Conservation (phyloP, 2,888 invertebrate species). For the Diaperis boleti region DNA sequence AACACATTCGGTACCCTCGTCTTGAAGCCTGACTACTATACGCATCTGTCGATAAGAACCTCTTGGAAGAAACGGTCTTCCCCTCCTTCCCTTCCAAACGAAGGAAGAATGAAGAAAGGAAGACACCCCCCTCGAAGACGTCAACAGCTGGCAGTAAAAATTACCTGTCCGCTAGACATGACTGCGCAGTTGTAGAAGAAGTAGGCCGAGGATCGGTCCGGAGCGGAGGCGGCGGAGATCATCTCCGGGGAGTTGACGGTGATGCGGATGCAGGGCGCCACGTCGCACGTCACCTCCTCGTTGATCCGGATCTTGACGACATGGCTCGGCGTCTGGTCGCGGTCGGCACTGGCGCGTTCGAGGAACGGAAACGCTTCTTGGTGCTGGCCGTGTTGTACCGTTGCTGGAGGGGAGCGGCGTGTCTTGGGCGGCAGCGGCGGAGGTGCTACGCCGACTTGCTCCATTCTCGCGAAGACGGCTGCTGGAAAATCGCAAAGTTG, state of each 20-base stretch:
- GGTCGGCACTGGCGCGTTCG: constrained; percentile 56
- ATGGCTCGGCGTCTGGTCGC: constrained; percentile 67
- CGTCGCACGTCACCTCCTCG: constrained; percentile 65
- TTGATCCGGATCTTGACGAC: constrained; percentile 81
- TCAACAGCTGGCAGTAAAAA: no score
- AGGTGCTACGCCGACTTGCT: constrained; percentile 70
- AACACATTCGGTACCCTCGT: no score
- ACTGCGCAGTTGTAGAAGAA: constrained; percentile 74
- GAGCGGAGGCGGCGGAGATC: constrained; percentile 63
- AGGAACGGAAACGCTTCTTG: constrained; percentile 56
- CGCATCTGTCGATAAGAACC: no score
- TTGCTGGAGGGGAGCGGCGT: constrained; percentile 59
- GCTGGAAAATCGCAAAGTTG: constrained; percentile 12
- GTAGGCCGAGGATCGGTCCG: constrained; percentile 56
- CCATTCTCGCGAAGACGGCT: constrained; percentile 60
- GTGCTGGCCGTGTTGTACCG: constrained; percentile 62
- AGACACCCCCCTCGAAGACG: no score
- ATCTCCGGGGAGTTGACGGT: constrained; percentile 70
- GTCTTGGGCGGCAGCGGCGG: constrained; percentile 71
- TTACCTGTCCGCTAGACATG: constrained; percentile 86
- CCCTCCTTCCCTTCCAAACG: no score
- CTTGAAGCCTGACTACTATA: no score
- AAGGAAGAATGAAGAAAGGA: no score
- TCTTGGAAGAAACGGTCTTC: no score
- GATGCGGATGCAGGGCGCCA: constrained; percentile 71